phyloP scores from a whole-genome alignment of 2,797 vertebrate species.

The Myripristis murdjan region DNA sequence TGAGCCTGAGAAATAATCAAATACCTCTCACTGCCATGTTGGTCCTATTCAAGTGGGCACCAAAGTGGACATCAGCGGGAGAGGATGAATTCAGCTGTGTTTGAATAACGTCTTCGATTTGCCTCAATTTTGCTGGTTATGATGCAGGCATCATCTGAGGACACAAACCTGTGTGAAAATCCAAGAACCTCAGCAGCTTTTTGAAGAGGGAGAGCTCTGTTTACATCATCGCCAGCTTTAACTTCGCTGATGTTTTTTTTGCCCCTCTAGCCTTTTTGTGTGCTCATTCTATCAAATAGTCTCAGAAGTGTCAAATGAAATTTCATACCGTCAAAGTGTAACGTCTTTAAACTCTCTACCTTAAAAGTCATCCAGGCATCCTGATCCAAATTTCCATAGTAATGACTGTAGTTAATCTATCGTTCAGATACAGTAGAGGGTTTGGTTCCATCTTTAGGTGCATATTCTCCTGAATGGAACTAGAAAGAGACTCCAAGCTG shows the following conservation, averaged over 20 bases:
- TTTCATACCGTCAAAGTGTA: conserved; percentile 43
- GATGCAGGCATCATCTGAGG: conserved; percentile 32
- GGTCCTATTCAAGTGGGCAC: conserved; percentile 49
- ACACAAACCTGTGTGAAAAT: conserved; percentile 4
- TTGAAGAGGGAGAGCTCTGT: conserved; percentile 45
- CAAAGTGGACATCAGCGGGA: conserved; percentile 47
- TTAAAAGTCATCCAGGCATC: conserved; percentile 23
- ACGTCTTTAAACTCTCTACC: conserved; percentile 38
- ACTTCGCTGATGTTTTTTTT: conserved; percentile 25
- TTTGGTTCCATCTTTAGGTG: not conserved
- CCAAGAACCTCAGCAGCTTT: conserved; percentile 38
- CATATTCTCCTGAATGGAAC: conserved; percentile 10
- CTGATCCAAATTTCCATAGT: conserved; percentile 13
- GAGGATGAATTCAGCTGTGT: conserved; percentile 30
- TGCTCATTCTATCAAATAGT: conserved; percentile 64
- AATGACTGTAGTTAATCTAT: not conserved
- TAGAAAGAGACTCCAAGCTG: not conserved
- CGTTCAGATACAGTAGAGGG: not conserved
- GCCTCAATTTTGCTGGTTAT: conserved; percentile 1
- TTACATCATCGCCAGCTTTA: conserved; percentile 23
- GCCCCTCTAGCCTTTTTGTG: conserved; percentile 39
- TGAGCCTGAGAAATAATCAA: conserved; percentile 62
- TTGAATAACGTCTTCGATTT: conserved; percentile 55
- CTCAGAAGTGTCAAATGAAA: conserved; percentile 48
- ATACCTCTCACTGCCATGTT: conserved; percentile 49